Percentiles rank a stretch among this genome's conserved stretches.
Conservation (phyloP, 2,797 vertebrate species). For the Chelidonichthys spinosus region DNA sequence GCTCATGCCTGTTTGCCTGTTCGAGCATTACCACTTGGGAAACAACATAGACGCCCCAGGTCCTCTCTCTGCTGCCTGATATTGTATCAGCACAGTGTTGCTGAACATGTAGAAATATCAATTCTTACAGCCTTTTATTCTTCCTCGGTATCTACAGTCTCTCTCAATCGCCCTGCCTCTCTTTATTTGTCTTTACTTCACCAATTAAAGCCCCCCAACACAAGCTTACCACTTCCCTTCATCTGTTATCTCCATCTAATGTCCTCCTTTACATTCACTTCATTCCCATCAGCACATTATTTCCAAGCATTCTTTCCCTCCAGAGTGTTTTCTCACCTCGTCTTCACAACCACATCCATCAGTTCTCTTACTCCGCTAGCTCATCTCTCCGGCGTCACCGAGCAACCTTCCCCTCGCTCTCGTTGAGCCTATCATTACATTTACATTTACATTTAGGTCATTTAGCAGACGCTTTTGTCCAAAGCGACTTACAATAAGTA, state of each 20-base stretch:
- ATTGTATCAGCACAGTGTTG: slow-evolving; percentile 19
- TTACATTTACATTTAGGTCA: no score
- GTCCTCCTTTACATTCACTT: slow-evolving; percentile 57
- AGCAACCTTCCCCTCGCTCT: slow-evolving; percentile 24
- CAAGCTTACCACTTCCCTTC: slow-evolving; percentile 29
- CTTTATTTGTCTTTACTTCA: slow-evolving; percentile 49
- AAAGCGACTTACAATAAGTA: no score
- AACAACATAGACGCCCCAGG: slow-evolving; percentile 25
- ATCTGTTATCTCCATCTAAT: slow-evolving; percentile 28
- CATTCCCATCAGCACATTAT: slow-evolving; percentile 61
- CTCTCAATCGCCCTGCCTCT: slow-evolving; percentile 52
- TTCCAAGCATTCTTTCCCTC: slow-evolving; percentile 36
- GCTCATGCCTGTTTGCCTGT: slow-evolving; percentile 49
- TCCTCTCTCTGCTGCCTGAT: background rate
- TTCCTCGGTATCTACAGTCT: slow-evolving; percentile 31
- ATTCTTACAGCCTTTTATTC: slow-evolving; percentile 31
- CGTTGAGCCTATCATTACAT: slow-evolving; percentile 62
- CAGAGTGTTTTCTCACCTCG: slow-evolving; percentile 65
- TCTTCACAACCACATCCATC: slow-evolving; percentile 37
- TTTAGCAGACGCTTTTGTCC: no score
- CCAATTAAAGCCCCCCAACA: slow-evolving; percentile 44
- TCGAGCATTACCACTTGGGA: slow-evolving; percentile 54
- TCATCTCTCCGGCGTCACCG: slow-evolving; percentile 25
- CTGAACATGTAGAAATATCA: slow-evolving; percentile 35
- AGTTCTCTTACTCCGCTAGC: slow-evolving; percentile 36